These are phyloP conservation scores for Phalloptychus januarius DNA, from an alignment of 2,797 vertebrate species.

Conservation along the genomic window DNA sequence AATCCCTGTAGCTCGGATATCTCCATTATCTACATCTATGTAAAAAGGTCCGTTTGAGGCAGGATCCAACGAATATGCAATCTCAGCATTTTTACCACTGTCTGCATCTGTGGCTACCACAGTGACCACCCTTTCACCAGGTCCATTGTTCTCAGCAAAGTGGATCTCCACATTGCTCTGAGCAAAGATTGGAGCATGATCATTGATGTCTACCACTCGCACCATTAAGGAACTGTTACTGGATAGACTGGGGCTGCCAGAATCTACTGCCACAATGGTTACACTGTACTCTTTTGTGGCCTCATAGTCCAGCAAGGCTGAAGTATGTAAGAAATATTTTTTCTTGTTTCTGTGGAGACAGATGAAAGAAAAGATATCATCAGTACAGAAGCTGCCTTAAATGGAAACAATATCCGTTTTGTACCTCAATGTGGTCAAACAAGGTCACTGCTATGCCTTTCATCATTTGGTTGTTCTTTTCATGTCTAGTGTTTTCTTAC, in stretches of 20 bases:
- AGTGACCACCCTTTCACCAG: slow-evolving; percentile 89
- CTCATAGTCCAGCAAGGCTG: slow-evolving; percentile 94
- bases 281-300: slow-evolving; percentile 91
- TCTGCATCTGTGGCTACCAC: slow-evolving; percentile 91
- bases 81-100: slow-evolving; percentile 93
- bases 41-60: slow-evolving; percentile 85
- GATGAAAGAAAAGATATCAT: slow-evolving; percentile 21
- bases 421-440: neutral
- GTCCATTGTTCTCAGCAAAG: slow-evolving; percentile 93
- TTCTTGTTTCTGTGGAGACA: slow-evolving; percentile 87
- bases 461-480: neutral
- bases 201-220: slow-evolving; percentile 92
- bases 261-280: slow-evolving; percentile 95
- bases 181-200: slow-evolving; percentile 90
- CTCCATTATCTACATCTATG: slow-evolving; percentile 91
- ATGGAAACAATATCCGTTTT: neutral
- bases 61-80: slow-evolving; percentile 89
- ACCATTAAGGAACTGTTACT: slow-evolving; percentile 95
- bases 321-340: slow-evolving; percentile 97
- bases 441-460: slow-evolving; percentile 2
- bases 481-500: slow-evolving; percentile 15
- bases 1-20: slow-evolving; percentile 86
- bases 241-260: slow-evolving; percentile 94
- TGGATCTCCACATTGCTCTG: slow-evolving; percentile 92
- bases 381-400: neutral